Conservation (phyloP, 2,797 vertebrate species). For the Spinus pinus region DNA sequence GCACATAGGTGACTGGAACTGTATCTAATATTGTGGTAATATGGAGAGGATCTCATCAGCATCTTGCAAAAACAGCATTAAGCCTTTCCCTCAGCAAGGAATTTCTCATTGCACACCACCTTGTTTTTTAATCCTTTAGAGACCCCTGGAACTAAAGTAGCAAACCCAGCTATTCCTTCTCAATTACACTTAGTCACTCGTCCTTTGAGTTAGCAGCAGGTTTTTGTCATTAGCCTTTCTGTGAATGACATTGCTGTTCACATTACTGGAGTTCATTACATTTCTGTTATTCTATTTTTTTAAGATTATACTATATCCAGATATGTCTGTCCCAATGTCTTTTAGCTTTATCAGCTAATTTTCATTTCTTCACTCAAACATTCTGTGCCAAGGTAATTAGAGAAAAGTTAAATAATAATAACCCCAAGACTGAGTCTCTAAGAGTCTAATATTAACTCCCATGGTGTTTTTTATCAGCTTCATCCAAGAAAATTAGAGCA, state of each 20-base stretch:
- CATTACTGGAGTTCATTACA: neutral
- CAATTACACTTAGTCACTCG: neutral
- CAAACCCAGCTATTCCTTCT: neutral
- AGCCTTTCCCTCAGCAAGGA: neutral
- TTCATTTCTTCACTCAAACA: neutral
- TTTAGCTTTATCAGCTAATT: constrained; percentile 2
- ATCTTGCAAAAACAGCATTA: neutral
- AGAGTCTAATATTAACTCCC: neutral
- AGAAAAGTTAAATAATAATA: constrained; percentile 5
- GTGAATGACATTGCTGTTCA: neutral
- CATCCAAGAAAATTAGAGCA: neutral
- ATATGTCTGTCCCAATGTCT: neutral
- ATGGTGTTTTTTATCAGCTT: neutral
- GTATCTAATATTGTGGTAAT: neutral
- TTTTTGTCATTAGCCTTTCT: neutral
- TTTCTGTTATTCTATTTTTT: neutral
- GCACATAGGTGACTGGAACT: neutral
- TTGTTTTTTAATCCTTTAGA: neutral
- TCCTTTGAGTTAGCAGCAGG: neutral
- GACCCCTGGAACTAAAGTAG: neutral
- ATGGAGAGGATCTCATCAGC: neutral
- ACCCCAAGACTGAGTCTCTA: neutral
- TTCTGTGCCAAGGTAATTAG: neutral
- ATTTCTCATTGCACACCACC: neutral
- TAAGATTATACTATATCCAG: neutral